Conservation (phyloP, 1,140 invertebrate species). For the Aplysia californica region DNA sequence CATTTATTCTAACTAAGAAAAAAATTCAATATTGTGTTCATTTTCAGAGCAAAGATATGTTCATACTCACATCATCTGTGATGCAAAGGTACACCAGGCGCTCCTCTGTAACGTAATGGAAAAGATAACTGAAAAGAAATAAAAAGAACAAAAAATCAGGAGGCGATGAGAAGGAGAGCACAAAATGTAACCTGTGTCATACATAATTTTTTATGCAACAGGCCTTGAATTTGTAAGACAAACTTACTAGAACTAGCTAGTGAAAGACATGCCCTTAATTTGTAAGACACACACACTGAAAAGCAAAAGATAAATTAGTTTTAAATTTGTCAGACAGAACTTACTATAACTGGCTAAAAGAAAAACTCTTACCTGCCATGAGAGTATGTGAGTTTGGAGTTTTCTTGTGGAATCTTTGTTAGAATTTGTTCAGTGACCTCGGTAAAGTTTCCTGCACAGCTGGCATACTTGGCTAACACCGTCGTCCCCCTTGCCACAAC, state of each 20-base stretch:
- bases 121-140: constrained; percentile 77
- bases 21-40: too few species aligned
- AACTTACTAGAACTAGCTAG: too few species aligned
- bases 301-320: too few species aligned
- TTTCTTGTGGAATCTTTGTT: constrained; percentile 80
- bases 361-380: constrained; percentile 85
- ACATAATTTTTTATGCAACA: too few species aligned
- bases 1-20: too few species aligned
- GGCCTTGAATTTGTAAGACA: too few species aligned
- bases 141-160: neutral
- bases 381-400: constrained; percentile 91
- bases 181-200: too few species aligned
- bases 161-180: too few species aligned
- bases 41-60: constrained; percentile 1
- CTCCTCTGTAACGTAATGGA: constrained; percentile 91
- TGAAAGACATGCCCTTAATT: too few species aligned
- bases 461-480: constrained; percentile 88
- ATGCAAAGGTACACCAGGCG: constrained; percentile 92
- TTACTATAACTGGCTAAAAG: too few species aligned
- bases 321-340: too few species aligned
- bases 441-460: constrained; percentile 91
- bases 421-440: constrained; percentile 94
- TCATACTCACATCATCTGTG: constrained; percentile 88
- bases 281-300: too few species aligned
- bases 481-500: constrained; percentile 88